Base-by-base conservation (phyloP, 2,888 invertebrate species). In the Hanleya hanleyi region DNA sequence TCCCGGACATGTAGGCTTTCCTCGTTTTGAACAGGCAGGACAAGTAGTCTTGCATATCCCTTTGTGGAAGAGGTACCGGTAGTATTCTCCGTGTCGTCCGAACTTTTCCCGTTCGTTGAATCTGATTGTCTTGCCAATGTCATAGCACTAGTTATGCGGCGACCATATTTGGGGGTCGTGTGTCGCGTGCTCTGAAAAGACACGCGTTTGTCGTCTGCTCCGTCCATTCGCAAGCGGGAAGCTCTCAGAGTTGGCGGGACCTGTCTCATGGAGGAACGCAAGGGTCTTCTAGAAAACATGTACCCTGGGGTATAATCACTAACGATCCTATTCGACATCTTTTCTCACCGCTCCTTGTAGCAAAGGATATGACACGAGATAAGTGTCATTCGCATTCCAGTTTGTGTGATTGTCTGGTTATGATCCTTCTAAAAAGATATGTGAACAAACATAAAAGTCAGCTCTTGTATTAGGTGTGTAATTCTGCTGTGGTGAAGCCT, bases 1-100 rank as follows among this genome's bases (percentile, higher is more conserved):
- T 22, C 37, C 12, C 69, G 32, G 33, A 69, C 67, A 41, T 77
- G 67, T 49, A 26, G n/a, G 37, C 38, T 37, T 18, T 64, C 35
- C n/a, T 64, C 64, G 37, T 57, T 3, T 15, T 57, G 22, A 18
- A 57, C 57, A 15, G 57, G 29, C 4, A 57, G 26, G 3, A 57
- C 57, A 9, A 29, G 29, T 4, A 57, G 32, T 29, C 32, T 26
- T 4, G 57, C 57, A 15, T 18, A 29, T 22, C 26, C 26, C 1
- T 22, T 22, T 29, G 15, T 57, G 2, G 22, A 4, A 15, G 22
- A 29, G 2, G 57, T 32, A 41, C 9, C 9, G 41, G 9, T 41
- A 9, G 9, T 41, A 4, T 3, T 32, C 5, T 22, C 57, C 22
- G 57, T 22, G 22, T 29, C 57, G 1, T 29, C 57, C 22, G 22